Evolutionary conservation across 1,140 invertebrate genomes (phyloP).

Genomic region (Drosophila varians): DNA sequence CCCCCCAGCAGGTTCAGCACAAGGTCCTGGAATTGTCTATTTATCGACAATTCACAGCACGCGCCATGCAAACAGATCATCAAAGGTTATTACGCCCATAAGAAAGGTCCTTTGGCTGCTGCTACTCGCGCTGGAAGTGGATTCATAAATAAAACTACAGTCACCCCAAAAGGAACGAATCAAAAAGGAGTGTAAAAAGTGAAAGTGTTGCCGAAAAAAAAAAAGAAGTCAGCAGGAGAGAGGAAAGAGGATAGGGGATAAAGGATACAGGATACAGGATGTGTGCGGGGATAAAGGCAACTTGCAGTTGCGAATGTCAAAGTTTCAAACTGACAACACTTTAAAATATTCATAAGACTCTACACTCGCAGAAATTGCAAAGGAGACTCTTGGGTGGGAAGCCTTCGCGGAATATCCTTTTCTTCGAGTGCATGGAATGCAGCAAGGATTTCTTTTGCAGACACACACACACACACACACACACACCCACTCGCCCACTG

Average conservation of each 20-base stretch:
- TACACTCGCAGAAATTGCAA: neutral
- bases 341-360: slow-evolving; percentile 55
- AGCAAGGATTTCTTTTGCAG: neutral
- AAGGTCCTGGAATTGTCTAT: slow-evolving; percentile 43
- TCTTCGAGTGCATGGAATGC: neutral
- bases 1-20: slow-evolving; percentile 14
- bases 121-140: slow-evolving; percentile 36
- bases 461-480: slow-evolving; percentile 1
- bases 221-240: neutral
- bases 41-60: slow-evolving; percentile 64
- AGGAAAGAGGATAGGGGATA: no score
- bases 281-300: slow-evolving; percentile 15
- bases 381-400: neutral
- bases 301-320: slow-evolving; percentile 48
- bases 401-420: neutral
- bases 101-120: slow-evolving; percentile 9
- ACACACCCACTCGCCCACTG: no score
- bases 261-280: slow-evolving; percentile 4
- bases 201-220: slow-evolving; percentile 11
- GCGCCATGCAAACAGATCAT: slow-evolving; percentile 55
- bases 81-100: slow-evolving; percentile 50
- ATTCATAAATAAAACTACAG: slow-evolving; percentile 55
- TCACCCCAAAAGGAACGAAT: slow-evolving; percentile 1
- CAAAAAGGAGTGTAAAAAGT: slow-evolving; percentile 7
- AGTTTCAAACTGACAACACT: slow-evolving; percentile 32